Evolutionary conservation across 2,113 vertebrate genomes (phyloP).

Genomic region (Nesoenas mayeri): DNA sequence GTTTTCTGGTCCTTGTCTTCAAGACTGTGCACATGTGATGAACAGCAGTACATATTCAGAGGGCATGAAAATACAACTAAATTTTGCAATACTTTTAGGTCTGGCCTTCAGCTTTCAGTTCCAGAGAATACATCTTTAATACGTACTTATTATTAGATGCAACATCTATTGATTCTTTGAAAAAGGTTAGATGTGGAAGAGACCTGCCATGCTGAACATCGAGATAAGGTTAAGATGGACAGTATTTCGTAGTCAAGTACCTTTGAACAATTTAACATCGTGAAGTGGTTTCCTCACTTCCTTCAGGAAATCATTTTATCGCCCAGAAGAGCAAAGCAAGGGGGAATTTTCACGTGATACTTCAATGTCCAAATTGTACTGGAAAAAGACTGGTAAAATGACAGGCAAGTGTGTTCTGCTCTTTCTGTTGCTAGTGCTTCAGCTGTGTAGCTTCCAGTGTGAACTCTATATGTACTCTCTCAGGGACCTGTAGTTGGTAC

Average conservation of each 20-base stretch:
- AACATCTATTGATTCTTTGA: neutral
- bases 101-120: neutral
- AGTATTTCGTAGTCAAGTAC: neutral
- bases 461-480: neutral
- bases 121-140: neutral
- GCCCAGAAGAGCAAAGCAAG: neutral
- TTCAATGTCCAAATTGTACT: neutral
- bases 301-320: neutral
- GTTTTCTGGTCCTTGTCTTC: conserved; percentile 43
- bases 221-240: neutral
- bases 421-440: neutral
- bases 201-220: neutral
- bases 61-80: neutral
- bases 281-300: neutral
- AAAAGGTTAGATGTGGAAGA: neutral
- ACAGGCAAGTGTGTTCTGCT: neutral
- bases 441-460: neutral
- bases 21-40: neutral
- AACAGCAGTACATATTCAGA: neutral
- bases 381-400: neutral
- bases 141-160: neutral
- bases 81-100: neutral
- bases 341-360: neutral
- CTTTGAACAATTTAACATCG: neutral
- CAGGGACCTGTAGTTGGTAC: neutral